Percentiles rank a stretch among this genome's conserved stretches.
Conservation (phyloP, 2,113 vertebrate genomes). For the Sigmodon hispidus region DNA sequence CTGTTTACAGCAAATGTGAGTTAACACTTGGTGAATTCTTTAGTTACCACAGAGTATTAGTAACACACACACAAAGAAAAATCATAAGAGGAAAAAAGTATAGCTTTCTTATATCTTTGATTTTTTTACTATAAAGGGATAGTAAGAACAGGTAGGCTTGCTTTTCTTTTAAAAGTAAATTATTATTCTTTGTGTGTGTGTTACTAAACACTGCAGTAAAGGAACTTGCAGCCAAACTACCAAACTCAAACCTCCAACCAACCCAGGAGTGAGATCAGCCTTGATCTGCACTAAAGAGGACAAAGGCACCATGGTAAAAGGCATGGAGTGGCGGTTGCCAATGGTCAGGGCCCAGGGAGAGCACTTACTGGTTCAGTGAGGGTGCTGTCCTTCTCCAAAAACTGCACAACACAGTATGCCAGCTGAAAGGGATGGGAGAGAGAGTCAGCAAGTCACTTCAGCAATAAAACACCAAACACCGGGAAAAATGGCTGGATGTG, state of each 20-base stretch:
- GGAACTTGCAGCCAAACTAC: rapidly evolving
- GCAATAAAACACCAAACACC: rapidly evolving
- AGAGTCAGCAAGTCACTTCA: background rate
- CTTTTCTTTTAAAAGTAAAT: background rate
- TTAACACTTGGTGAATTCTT: background rate
- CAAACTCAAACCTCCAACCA: rapidly evolving
- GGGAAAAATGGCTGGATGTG: background rate
- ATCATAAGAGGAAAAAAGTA: background rate
- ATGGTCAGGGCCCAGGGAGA: background rate
- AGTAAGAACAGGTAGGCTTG: background rate
- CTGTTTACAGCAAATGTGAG: rapidly evolving
- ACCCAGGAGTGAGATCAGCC: rapidly evolving
- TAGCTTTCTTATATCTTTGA: background rate
- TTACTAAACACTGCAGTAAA: no score
- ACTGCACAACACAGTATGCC: conserved; percentile 98
- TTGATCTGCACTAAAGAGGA: rapidly evolving
- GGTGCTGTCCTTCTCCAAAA: conserved; percentile 99
- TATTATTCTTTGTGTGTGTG: background rate
- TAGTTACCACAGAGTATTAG: background rate
- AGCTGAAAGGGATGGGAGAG: conserved; percentile 86
- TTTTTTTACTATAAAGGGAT: background rate
- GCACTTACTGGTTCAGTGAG: conserved; percentile 96
- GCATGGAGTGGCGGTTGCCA: rapidly evolving
- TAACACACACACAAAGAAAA: background rate
- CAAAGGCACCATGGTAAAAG: background rate